Evolutionary conservation across 2,113 vertebrate genomes (phyloP), one percentile per base, ranked within the genome.

Genomic region (Notothenia rossii): DNA sequence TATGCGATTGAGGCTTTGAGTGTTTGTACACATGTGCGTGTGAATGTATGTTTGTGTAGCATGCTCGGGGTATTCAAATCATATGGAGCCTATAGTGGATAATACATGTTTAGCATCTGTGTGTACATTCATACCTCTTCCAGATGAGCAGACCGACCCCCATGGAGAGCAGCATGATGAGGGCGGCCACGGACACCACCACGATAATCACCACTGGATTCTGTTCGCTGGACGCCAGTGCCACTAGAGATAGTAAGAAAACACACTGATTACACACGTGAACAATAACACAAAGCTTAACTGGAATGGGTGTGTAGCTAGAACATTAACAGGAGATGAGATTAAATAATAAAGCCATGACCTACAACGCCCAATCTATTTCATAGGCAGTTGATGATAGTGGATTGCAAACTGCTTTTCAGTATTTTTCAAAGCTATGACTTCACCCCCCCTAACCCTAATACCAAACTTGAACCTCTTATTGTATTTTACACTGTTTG

Each of bases 161-260:
- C 89, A 96, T 77, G 40, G 96, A 96, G 53, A 96, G 93, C 88
- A 98, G 93, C 93, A 96, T 94, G 1, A 94, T 95, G 61, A 98
- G 95, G 36, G 95, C 96, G 0, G 95, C 92, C 43, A 96, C 90
- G 5, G 96, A 94, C 87, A 97, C 95, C 43, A 97, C 95, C 0
- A 94, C 81, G 3, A 97, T 95, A 86, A 96, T 93, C 79, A 98
- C 93, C 70, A 97, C 87, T 0, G 96, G 96, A 81, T 76, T 96
- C 94, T 97, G 96, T 70, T 98, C 96, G 0, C 95, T 96, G 86
- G 96, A 96, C 7, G 94, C 96, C 93, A 96, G 90, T 0, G 96
- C 95, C 94, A 97, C 96, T 97, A 91, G 0, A 75, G 0, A 53
- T 5, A 4, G 56, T 4, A 73, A 36, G 71, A 66, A 72, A 5